phyloP scores from a whole-genome alignment of 23 tunicate genomes.

The Aplidium turbinatum region DNA sequence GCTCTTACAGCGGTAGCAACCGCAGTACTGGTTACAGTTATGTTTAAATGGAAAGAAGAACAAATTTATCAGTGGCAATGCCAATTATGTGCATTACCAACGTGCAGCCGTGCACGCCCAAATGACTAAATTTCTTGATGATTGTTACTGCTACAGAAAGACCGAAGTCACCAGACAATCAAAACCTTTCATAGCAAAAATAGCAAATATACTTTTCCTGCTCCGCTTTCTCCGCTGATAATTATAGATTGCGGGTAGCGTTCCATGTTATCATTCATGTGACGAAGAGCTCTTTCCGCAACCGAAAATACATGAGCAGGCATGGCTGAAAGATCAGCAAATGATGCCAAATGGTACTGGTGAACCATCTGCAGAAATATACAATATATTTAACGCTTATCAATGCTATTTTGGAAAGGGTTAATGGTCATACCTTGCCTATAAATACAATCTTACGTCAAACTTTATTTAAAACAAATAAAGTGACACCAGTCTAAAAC shows the following conservation, averaged over 20 bases:
- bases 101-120: no score
- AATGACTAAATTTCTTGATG: no score
- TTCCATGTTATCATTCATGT: conserved; percentile 28
- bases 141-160: no score
- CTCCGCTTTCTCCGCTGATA: conserved; percentile 93
- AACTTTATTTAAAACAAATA: no score
- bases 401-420: no score
- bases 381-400: no score
- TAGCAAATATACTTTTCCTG: conserved; percentile 74
- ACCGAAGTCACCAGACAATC: background rate
- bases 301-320: conserved; percentile 78
- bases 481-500: background rate
- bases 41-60: no score
- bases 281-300: conserved; percentile 67
- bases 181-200: background rate
- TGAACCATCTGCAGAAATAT: background rate
- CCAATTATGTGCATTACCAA: background rate
- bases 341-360: conserved; percentile 49
- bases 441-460: no score
- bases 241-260: conserved; percentile 65
- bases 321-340: conserved; percentile 41
- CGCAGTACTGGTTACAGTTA: no score
- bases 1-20: no score
- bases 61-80: no score
- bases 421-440: no score